Percentiles rank a stretch among this genome's conserved stretches.
Evolutionary conservation across 1,140 invertebrate species (phyloP).

Genomic region (Marisa cornuarietis): DNA sequence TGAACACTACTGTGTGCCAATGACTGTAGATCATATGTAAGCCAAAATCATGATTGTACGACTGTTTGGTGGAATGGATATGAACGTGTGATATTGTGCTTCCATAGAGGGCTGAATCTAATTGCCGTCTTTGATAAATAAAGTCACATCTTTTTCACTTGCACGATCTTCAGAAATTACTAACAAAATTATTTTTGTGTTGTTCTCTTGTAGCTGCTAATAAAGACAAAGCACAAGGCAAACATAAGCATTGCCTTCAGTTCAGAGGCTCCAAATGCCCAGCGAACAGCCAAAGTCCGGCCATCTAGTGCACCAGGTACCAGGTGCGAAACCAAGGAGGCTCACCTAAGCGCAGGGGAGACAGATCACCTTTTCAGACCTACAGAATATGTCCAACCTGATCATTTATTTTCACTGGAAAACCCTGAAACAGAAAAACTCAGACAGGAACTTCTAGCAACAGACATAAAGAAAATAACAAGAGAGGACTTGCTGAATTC

Average conservation of each 20-base stretch:
- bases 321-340: conserved; percentile 32
- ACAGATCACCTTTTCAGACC: conserved; percentile 30
- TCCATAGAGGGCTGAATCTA: too few relatives aligned
- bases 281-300: conserved; percentile 29
- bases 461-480: conserved; percentile 19
- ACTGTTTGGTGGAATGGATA: too few relatives aligned
- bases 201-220: conserved; percentile 42
- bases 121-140: too few relatives aligned
- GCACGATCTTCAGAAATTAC: too few relatives aligned
- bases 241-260: conserved; percentile 46
- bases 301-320: conserved; percentile 54
- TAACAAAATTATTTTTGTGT: background rate
- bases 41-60: too few relatives aligned
- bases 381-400: conserved; percentile 29
- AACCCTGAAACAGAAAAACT: conserved; percentile 36
- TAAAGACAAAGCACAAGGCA: conserved; percentile 47
- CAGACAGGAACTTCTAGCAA: conserved; percentile 33
- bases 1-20: too few relatives aligned
- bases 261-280: conserved; percentile 30
- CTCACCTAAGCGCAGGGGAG: conserved; percentile 45
- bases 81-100: too few relatives aligned
- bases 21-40: too few relatives aligned
- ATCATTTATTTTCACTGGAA: conserved; percentile 23
- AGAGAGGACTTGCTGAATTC: conserved; percentile 32
- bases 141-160: too few relatives aligned